Base-by-base conservation (phyloP, 2,888 invertebrate species). In the Leuctra nigra region DNA sequence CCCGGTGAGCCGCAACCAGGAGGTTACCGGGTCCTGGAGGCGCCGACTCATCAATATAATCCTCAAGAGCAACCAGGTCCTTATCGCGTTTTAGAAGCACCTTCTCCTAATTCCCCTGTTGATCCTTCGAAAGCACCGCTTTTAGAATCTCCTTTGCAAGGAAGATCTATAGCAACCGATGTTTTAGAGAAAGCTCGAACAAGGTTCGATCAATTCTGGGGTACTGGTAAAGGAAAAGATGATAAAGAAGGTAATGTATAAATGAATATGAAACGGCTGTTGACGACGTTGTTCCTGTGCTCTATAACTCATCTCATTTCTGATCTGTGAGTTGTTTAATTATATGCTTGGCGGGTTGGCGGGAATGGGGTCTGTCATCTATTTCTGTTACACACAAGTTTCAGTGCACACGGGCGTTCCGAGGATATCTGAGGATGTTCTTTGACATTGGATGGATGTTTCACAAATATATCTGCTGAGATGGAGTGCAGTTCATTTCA, bases 161-260 rank as follows among this genome's bases (percentile, higher is more conserved):
- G 75, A n/a, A 76, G 79, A 1, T 75, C 82, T 41, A 75, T 81
- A 50, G 84, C 87, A 35, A 78, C 83, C 56, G 87, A 88, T 68
- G 87, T 88, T 60, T 75, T 90, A 63, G 88, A 89, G 69, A 83
- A 84, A 70, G 89, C 89, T 65, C 83, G 88, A 65, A 86, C 84
- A 71, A 83, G 88, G 65, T 89, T 90, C 69, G 90, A 90, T 72
- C 84, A 87, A 68, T 89, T 90, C 72, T 89, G 89, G 89, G 86
- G 66, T n/a, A n/a, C n/a, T n/a, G n/a, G n/a, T 60, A 70, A 68
- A 60, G 67, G 68, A 33, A 62, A 63, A 53, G 48, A 63, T 38
- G 64, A 65, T 23, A 62, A 64, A 44, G 60, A 63, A 56, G 63
- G 63, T 38, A 62, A 64, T 60, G 60, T 64, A 61, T 59, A 64